Evolutionary conservation across 2,113 vertebrate species (phyloP), one percentile per base, ranked within the genome.

Genomic region (Xyliphius kryptos): DNA sequence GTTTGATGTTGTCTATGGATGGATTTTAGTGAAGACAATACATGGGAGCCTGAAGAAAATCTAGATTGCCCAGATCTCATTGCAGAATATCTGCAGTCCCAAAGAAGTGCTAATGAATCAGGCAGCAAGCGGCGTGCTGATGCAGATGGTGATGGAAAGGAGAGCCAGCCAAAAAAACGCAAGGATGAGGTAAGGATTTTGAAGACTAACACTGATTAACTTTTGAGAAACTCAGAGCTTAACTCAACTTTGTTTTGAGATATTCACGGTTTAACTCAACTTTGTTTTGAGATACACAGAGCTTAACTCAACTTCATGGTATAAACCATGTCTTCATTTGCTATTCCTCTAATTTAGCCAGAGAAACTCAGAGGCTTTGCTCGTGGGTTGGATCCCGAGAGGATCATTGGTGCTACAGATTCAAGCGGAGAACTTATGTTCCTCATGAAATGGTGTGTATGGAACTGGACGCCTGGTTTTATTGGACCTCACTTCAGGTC

Each of bases 391-490:
- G 93, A 95, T 54, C 95, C 95, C 0, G 95, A 98, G 65, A 81
- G 95, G 48, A 98, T 98, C 70, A 98, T 98, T n/a, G 95, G 95
- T 3, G 95, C 95, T 70, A 98, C 95, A n/a, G 95, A 98, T 51
- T 98, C 95, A 74, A 98, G 95, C 50, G 95, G 95, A 84, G 95
- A 98, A 74, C 92, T 98, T 69, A 98, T 98, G 95, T 98, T 98
- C 86, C 91, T 98, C 65, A 98, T 98, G 95, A 98, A 98, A 85
- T 98, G 95, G 95, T 98, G 80, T 77, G 94, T 89, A 59, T 55
- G 56, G 51, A 41, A 50, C 26, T 49, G 47, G 51, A 61, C 41
- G 51, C 64, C 22, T 21, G 53, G 47, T 54, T 66, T 68, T 47
- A 61, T 51, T 44, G 15, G 68, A 50, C 36, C 26, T 60, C 54